Conservation (phyloP, 2,797 vertebrate species). For the Tympanoctomys barrerae region DNA sequence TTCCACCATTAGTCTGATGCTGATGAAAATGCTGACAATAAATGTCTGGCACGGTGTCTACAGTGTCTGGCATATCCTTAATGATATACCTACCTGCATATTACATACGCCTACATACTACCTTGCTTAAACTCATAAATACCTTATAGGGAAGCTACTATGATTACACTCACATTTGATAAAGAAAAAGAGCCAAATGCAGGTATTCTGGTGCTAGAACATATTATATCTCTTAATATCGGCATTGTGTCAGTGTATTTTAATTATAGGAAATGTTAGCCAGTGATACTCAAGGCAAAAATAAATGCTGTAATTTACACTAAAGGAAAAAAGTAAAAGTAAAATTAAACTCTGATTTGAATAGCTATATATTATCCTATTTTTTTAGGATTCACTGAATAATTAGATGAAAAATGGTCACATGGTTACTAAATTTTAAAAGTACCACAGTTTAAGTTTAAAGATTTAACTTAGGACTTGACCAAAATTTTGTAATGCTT, state of each 20-base stretch:
- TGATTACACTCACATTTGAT: background rate
- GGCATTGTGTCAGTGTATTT: background rate
- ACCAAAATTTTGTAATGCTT: slow-evolving; percentile 17
- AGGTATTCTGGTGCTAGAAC: background rate
- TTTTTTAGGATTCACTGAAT: slow-evolving; percentile 41
- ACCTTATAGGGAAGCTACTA: background rate
- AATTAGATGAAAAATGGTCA: slow-evolving; percentile 36
- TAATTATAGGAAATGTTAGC: slow-evolving; percentile 9
- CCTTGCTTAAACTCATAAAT: slow-evolving; percentile 32
- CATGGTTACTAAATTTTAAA: background rate
- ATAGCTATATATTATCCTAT: background rate
- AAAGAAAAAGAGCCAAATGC: background rate
- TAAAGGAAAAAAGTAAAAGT: slow-evolving; percentile 16
- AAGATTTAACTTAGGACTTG: slow-evolving; percentile 37
- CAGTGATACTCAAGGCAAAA: slow-evolving; percentile 16
- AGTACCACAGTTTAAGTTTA: background rate
- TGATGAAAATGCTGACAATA: background rate
- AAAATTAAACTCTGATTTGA: background rate
- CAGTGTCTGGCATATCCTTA: background rate
- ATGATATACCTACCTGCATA: background rate
- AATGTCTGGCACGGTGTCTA: background rate
- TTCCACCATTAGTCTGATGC: background rate
- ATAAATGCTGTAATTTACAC: background rate
- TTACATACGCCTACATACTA: background rate
- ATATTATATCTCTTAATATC: background rate